phyloP scores from a whole-genome alignment of 2,888 invertebrate species.

The Hanleya hanleyi region DNA sequence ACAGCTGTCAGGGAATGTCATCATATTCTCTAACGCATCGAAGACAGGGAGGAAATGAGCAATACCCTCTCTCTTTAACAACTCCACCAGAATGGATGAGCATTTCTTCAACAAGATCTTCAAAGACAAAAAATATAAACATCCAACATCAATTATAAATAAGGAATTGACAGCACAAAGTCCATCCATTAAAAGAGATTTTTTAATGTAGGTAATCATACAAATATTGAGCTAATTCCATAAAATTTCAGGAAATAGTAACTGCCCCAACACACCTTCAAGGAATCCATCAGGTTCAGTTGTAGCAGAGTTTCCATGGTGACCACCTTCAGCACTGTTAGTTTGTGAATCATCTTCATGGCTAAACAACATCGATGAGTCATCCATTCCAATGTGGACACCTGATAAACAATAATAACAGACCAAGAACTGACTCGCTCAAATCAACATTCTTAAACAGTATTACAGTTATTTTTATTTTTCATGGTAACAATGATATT shows the following conservation, averaged over 20 bases:
- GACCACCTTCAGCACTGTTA: not conserved
- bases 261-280: not conserved
- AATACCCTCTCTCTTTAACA: slow-evolving; percentile 44
- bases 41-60: slow-evolving; percentile 30
- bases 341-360: not conserved
- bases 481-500: no score
- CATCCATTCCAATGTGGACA: not conserved
- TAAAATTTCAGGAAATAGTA: no score
- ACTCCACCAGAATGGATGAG: slow-evolving; percentile 35
- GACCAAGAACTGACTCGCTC: no score
- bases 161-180: no score
- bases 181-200: no score
- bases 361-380: not conserved
- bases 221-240: no score
- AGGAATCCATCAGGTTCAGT: not conserved
- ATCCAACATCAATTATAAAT: no score
- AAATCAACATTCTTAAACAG: no score
- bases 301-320: not conserved
- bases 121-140: slow-evolving; percentile 21
- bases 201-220: no score
- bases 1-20: not conserved
- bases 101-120: slow-evolving; percentile 43
- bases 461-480: no score
- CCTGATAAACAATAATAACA: not conserved
- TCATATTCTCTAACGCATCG: slow-evolving; percentile 29